Evolutionary conservation across 2,888 invertebrate genomes (phyloP), one percentile per base, ranked within the genome.

Genomic region (Helobdella robusta): DNA sequence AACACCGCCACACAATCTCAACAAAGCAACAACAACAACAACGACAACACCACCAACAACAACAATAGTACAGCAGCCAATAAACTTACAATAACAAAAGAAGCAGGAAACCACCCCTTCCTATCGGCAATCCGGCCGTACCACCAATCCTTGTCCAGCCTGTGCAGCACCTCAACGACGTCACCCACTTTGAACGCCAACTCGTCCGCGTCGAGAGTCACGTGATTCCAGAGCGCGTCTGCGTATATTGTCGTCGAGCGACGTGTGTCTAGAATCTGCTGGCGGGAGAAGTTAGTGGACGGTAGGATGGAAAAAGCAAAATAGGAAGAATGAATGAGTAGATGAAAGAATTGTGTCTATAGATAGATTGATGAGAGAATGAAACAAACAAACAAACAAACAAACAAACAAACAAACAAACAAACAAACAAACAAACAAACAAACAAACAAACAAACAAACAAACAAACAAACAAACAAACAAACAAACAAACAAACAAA

Each of bases 61-160:
- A n/a, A n/a, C n/a, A n/a, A n/a, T n/a, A n/a, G n/a, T n/a, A n/a
- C n/a, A n/a, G n/a, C n/a, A n/a, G n/a, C n/a, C n/a, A n/a, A n/a
- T n/a, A n/a, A n/a, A n/a, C n/a, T n/a, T n/a, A 88, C 84, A 79
- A 88, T 83, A 67, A 89, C 89, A 79, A 88, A 89, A 67, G 87
- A 85, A 65, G 89, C 87, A 48, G 89, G 89, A 79, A 90, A 89
- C 89, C 89, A 89, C 67, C 89, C 89, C 68, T 85, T 83, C 68
- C 82, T 83, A 23, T 82, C 81, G 32, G 75, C 77, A 50, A 79
- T 76, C 23, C 81, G 78, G 52, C 87, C 88, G 85, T 87, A 89
- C 87, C 89, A 88, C 87, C 88, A 89, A 73, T 87, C 85, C 68
- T 84, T 83, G 75, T 87, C 85, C 25, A 83, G 77, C 66, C 84